Evolutionary conservation across 2,113 vertebrate genomes (phyloP), one percentile per base, ranked within the genome.

Genomic region (Galemys pyrenaicus): DNA sequence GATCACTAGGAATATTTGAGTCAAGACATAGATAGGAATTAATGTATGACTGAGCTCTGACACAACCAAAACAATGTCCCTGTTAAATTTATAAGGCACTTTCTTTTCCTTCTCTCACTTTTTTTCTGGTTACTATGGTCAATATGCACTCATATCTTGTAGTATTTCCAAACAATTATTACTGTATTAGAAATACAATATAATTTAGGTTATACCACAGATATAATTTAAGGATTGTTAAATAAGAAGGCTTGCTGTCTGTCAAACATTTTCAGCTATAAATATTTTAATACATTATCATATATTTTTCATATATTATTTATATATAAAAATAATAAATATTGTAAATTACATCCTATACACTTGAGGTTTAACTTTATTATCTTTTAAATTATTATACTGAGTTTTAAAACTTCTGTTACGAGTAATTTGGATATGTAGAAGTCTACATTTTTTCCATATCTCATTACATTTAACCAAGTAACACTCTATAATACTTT

Each of bases 331-430:
- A 7, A 32, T 39, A 74, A 39, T 49, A 84, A 30, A 74, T 49
- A 39, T 15, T 83, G 1, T 24, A 11, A 77, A 46, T 82, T 65
- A 77, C 65, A 82, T 32, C 32, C 28, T 39, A 41, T 41, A 93
- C 54, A 28, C n/a, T 49, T 32, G 17, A 54, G 17, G 81, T 49
- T 87, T 87, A 81, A 82, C 7, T 89, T 91, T 60, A 56, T n/a
- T 75, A 20, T 73, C 30, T 77, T 68, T 89, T 89, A 32, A 78
- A 77, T 41, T 90, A 39, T 86, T 83, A 81, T 64, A 79, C 5
- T 79, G 37, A 35, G 32, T 67, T 82, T 86, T 75, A 84, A 87
- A 95, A 26, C 16, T 91, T 91, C 15, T 82, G 54, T 82, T 58
- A 87, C 71, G 41, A 93, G 9, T 84, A 83, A 96, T 58, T 56